A percentile compares a stretch with the other conserved stretches of the same genome.
Evolutionary conservation across 1,140 invertebrate genomes (phyloP).

Genomic region (Rhyzopertha dominica): DNA sequence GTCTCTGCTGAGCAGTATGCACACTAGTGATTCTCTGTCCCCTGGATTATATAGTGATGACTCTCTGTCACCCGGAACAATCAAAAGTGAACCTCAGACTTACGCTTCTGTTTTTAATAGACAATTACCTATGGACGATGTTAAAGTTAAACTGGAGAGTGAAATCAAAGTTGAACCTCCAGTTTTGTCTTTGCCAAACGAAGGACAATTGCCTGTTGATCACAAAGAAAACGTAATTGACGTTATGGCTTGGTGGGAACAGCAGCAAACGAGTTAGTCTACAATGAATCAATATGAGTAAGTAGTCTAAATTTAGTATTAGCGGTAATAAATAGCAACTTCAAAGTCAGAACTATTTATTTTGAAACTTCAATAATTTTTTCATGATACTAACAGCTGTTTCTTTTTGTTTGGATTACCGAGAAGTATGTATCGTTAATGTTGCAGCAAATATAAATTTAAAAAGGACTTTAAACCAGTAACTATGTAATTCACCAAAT

Average conservation of each 20-base stretch:
- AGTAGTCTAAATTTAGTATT: too few species aligned
- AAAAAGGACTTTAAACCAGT: too few species aligned
- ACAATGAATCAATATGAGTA: too few species aligned
- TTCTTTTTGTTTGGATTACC: too few species aligned
- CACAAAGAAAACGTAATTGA: conserved; percentile 44
- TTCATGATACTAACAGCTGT: too few species aligned
- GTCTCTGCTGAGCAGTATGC: conserved; percentile 33
- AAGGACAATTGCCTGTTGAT: conserved; percentile 42
- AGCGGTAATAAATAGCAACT: too few species aligned
- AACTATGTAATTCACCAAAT: too few species aligned
- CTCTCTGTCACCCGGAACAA: conserved; percentile 35
- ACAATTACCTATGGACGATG: conserved; percentile 15
- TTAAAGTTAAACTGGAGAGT: conserved; percentile 17
- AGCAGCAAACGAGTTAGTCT: conserved; percentile 34
- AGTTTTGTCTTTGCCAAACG: conserved; percentile 35
- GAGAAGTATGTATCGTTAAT: too few species aligned
- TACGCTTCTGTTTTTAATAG: conserved; percentile 32
- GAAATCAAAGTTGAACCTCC: conserved; percentile 31
- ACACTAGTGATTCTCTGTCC: conserved; percentile 36
- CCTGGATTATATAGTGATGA: conserved; percentile 39
- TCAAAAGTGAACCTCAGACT: conserved; percentile 17
- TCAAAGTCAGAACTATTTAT: too few species aligned
- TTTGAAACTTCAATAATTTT: too few species aligned
- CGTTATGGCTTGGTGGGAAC: conserved; percentile 51
- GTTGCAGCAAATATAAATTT: too few species aligned